Evolutionary conservation across 2,113 vertebrate species (phyloP).

Genomic region (Phycodurus eques): DNA sequence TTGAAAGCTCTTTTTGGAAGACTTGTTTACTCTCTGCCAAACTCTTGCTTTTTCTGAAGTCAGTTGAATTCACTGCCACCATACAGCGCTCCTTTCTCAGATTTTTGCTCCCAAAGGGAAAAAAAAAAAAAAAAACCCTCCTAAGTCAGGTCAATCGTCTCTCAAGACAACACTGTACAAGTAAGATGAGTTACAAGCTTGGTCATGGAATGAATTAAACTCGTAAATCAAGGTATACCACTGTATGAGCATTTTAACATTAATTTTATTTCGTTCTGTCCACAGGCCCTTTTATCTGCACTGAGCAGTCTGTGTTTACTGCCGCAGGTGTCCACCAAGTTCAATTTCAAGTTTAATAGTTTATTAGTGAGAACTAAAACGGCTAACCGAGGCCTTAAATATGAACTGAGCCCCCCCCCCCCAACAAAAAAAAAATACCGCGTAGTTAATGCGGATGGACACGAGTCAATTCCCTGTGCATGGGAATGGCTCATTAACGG

Average conservation of each 20-base stretch:
- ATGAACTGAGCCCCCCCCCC: slow-evolving; percentile 70
- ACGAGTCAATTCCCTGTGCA: slow-evolving; percentile 96
- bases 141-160: neutral
- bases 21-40: no score
- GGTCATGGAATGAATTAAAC: neutral
- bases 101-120: no score
- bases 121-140: neutral
- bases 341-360: slow-evolving; percentile 60
- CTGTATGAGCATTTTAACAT: neutral
- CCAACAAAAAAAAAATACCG: slow-evolving; percentile 47
- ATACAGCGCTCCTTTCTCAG: no score
- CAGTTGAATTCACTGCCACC: no score
- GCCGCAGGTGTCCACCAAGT: slow-evolving; percentile 16
- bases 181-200: neutral
- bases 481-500: slow-evolving; percentile 95
- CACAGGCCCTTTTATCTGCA: slow-evolving; percentile 6
- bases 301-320: slow-evolving; percentile 22
- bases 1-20: no score
- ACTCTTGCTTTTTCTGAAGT: no score
- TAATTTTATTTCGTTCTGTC: neutral
- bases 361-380: slow-evolving; percentile 70
- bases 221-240: neutral
- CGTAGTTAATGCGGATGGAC: slow-evolving; percentile 84
- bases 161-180: neutral
- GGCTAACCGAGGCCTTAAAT: slow-evolving; percentile 79